Evolutionary conservation across 2,888 invertebrate species (phyloP), one percentile per base, ranked within the genome.

Genomic region (Nomada fucata): DNA sequence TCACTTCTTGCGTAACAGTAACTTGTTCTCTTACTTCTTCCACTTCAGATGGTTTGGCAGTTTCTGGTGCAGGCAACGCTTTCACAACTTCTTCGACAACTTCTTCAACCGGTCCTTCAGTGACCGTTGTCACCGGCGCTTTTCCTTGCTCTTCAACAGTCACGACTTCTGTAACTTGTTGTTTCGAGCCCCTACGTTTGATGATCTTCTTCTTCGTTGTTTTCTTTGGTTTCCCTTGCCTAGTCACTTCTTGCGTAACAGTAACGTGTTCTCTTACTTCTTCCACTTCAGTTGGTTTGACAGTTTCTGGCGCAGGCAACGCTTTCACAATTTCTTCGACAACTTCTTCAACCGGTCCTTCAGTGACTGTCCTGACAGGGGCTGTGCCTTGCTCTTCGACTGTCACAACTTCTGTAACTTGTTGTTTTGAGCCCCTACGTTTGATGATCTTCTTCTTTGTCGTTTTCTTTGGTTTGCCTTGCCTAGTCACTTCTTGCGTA

Each of bases 31-130:
- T 57, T 0, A 90, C 76, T 61, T 89, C 88, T 78, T 91, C 86
- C 93, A 92, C 64, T 94, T 92, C 67, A 94, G 92, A 69, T 93
- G 80, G 84, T 92, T 82, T 94, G 9, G 59, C 81, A 29, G 50
- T 44, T 44, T 86, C 74, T 26, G 64, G n/a, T 7, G 7, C 9
- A 20, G 59, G 61, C 5, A 82, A 3, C 0, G 47, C 26, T 18
- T 72, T 77, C 11, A 72, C 7, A 18, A 26, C 55, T 55, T 75
- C 76, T 63, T 75, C 63, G 0, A 74, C n/a, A 0, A 75, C 9
- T 59, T 82, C 79, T 10, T 82, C 82, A 0, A 63, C 20, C 1
- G 70, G 71, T 0, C 65, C 72, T n/a, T 83, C 71, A 5, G 92
- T 89, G 0, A 94, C 91, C 0, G 92, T 94, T 0, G 78, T 81